These are phyloP conservation scores for Cyaniris semiargus DNA, from an alignment of 2,888 invertebrate genomes.

Conservation along the genomic window DNA sequence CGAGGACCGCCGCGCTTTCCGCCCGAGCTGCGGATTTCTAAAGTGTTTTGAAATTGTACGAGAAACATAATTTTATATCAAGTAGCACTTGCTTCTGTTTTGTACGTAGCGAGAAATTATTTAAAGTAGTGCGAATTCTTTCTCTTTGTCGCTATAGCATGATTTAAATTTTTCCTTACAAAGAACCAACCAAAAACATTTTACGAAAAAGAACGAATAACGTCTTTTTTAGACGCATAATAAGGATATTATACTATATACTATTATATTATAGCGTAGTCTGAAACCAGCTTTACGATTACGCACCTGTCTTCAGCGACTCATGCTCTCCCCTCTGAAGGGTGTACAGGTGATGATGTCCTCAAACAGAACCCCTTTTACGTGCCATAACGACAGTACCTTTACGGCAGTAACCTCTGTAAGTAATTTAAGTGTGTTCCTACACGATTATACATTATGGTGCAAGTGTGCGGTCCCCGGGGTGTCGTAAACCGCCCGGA, in stretches of 20 bases:
- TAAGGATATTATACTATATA: no score
- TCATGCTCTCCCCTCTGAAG: not conserved
- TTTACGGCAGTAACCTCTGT: not conserved
- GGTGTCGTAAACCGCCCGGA: constrained; percentile 2
- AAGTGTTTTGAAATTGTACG: constrained; percentile 9
- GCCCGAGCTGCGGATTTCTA: not conserved
- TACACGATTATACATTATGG: constrained; percentile 1
- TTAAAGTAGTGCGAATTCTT: not conserved
- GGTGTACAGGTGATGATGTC: not conserved
- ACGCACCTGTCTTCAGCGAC: not conserved
- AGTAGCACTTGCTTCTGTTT: not conserved
- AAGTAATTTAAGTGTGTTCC: constrained; percentile 13
- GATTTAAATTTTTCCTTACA: not conserved
- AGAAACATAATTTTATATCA: constrained; percentile 2
- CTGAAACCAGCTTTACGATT: no score
- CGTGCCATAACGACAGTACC: not conserved
- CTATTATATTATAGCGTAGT: no score
- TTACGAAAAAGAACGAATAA: no score
- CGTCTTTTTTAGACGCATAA: no score
- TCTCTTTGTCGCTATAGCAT: not conserved
- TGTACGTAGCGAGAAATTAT: not conserved
- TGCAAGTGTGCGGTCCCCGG: not conserved
- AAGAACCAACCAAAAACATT: no score
- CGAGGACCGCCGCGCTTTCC: not conserved
- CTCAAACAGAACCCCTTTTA: not conserved